A percentile compares a stretch with the other conserved stretches of the same genome.
phyloP scores from a whole-genome alignment of 1,140 invertebrate genomes.

The Drosophila hydei region DNA sequence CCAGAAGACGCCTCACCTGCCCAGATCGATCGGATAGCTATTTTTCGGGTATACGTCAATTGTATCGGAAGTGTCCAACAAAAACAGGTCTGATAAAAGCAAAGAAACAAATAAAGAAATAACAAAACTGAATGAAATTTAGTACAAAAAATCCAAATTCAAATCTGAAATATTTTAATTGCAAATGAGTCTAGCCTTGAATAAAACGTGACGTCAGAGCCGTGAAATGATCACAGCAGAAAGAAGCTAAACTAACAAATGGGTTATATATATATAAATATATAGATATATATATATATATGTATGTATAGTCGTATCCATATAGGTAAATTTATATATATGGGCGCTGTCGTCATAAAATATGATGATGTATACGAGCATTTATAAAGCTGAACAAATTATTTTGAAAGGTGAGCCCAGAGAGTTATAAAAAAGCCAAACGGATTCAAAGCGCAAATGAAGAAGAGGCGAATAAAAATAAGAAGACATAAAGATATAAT shows the following conservation, averaged over 20 bases:
- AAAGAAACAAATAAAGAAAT: conserved; percentile 19
- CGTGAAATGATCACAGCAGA: conserved; percentile 9
- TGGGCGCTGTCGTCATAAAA: conserved; percentile 27
- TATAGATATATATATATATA: not conserved
- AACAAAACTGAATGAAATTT: conserved; percentile 57
- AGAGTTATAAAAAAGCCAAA: too few relatives aligned
- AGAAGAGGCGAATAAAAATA: too few relatives aligned
- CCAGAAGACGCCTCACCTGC: conserved; percentile 50
- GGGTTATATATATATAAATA: not conserved
- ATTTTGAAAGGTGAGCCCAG: too few relatives aligned
- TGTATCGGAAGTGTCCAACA: conserved; percentile 73
- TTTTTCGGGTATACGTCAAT: conserved; percentile 60
- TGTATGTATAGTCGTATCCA: too few relatives aligned
- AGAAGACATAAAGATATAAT: too few relatives aligned
- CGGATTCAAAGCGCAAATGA: too few relatives aligned
- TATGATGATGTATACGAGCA: conserved; percentile 8
- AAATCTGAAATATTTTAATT: conserved; percentile 64
- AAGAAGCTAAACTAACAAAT: not conserved
- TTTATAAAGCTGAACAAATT: conserved; percentile 4
- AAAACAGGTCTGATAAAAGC: conserved; percentile 61
- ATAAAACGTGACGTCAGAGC: conserved; percentile 63
- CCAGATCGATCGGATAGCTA: conserved; percentile 5
- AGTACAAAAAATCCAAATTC: conserved; percentile 45
- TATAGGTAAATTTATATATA: not conserved
- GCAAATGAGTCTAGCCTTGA: conserved; percentile 59